Base-by-base conservation (phyloP, 1,140 invertebrate species). In the Drosophila sproati region DNA sequence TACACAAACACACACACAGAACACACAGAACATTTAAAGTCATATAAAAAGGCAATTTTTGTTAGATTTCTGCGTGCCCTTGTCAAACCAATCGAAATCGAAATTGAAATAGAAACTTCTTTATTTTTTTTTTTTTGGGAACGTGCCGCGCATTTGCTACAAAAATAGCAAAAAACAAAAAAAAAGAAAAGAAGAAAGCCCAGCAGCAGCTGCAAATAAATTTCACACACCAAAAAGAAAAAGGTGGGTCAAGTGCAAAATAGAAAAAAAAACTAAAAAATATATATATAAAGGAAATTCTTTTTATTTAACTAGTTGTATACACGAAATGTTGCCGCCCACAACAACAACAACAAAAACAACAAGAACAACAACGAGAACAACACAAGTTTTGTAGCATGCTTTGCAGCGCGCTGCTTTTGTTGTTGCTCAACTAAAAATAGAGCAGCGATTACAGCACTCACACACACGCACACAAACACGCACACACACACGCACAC, bases 241-340 rank as follows among this genome's bases (percentile, higher is more conserved):
- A 85, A 89, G 85, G 85, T 89, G 85, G 85, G 85, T 89, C 85
- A 89, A 89, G 85, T 89, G 85, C 77, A 85, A 89, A 88, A 56
- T 32, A 28, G 2, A 34, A n/a, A 28, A 12, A 29, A 12, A 37
- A 35, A 41, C 8, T 10, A 41, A 12, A 52, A 8, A 41, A 7
- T 20, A 20, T 20, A 20, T 20, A 8, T 35, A 35, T 35, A 34
- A 52, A 39, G 32, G 32, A 68, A 45, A 32, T 35, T 35, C 29
- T 50, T 69, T 83, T 77, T 87, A 71, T 82, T 89, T 89, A 86
- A 89, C 80, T 89, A 89, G 85, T 89, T 85, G 68, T 80, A 63
- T 78, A 76, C 85, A 89, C 85, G 81, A 89, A 80, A 80, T 64
- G 71, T 48, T 35, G 41, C 59, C 70, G 59, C 71, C 60, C 56